Evolutionary conservation across 2,888 invertebrate species (phyloP).

Genomic region (Scaptomyza polygonia): DNA sequence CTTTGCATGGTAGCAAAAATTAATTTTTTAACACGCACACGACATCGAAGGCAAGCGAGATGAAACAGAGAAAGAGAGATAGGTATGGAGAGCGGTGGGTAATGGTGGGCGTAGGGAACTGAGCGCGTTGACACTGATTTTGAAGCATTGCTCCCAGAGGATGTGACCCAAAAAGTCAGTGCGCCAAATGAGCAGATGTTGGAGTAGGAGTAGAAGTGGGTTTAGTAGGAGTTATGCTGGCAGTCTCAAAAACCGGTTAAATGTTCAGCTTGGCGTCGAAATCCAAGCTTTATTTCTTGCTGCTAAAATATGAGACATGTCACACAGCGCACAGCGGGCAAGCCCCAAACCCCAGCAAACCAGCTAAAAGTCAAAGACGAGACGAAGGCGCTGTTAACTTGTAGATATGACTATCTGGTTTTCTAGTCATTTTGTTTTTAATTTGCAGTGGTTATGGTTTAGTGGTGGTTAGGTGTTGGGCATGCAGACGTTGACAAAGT

Average conservation of each 20-base stretch:
- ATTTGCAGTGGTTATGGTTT: conserved; percentile 52
- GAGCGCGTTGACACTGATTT: conserved; percentile 83
- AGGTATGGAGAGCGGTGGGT: not conserved
- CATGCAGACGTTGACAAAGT: conserved; percentile 55
- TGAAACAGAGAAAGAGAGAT: not conserved
- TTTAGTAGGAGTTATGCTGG: conserved; percentile 36
- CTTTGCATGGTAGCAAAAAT: conserved; percentile 72
- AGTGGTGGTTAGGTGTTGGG: conserved; percentile 19
- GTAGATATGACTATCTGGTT: conserved; percentile 39
- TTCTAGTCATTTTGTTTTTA: conserved; percentile 60
- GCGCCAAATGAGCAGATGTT: conserved; percentile 76
- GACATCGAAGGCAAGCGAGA: conserved; percentile 9
- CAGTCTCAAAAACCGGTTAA: conserved; percentile 70
- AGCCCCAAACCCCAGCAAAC: conserved; percentile 12
- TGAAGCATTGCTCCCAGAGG: conserved; percentile 82
- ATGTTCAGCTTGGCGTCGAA: conserved; percentile 61
- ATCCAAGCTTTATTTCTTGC: conserved; percentile 48
- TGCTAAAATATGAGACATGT: conserved; percentile 72
- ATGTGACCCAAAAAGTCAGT: conserved; percentile 81
- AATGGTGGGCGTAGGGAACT: conserved; percentile 21
- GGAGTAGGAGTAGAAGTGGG: conserved; percentile 60
- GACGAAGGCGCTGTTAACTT: conserved; percentile 23
- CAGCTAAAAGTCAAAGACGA: conserved; percentile 15
- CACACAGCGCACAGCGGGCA: conserved; percentile 44
- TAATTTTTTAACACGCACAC: conserved; percentile 79